Conservation (phyloP, 2,113 vertebrate species). For the Microcebus ravelobensis region DNA sequence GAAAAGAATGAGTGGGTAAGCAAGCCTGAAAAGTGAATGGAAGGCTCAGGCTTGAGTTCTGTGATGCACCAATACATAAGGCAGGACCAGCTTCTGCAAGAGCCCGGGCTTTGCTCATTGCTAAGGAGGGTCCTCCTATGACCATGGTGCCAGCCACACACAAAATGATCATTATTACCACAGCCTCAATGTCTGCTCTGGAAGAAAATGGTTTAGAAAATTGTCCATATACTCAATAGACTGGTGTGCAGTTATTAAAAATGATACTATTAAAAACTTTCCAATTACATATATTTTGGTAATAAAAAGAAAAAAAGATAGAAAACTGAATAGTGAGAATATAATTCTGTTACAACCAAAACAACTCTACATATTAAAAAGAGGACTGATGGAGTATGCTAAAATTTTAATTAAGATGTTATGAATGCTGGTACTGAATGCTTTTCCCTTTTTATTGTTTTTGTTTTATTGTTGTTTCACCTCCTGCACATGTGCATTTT, state of each 20-base stretch:
- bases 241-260: not conserved
- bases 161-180: not conserved
- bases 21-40: not conserved
- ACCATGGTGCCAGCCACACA: not conserved
- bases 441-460: not conserved
- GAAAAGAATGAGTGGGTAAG: not conserved
- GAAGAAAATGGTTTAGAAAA: not conserved
- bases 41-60: not conserved
- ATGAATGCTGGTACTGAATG: not conserved
- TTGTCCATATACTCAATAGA: not conserved
- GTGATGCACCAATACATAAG: not conserved
- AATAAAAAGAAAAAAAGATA: not conserved
- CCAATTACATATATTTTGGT: not conserved
- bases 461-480: not conserved
- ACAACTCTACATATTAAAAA: not conserved
- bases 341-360: not conserved
- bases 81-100: not conserved
- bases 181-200: not conserved
- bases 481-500: not conserved
- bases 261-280: not conserved
- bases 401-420: constrained; percentile 30
- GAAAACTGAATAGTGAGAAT: not conserved
- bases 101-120: not conserved
- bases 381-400: not conserved
- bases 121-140: not conserved